Conservation (phyloP, 1,140 invertebrate species). For the Bombyx mandarina region DNA sequence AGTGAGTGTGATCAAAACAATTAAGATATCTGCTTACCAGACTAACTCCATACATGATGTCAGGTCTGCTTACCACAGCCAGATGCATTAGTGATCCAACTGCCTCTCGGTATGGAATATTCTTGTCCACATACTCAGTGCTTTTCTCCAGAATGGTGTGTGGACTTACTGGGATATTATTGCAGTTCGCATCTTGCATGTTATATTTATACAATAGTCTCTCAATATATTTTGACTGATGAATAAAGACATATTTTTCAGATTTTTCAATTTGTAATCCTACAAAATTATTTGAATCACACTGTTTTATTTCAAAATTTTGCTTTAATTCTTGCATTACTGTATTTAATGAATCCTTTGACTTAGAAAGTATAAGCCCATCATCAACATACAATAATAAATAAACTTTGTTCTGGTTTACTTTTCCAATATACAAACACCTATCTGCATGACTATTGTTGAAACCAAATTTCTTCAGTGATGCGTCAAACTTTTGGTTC, state of each 20-base stretch:
- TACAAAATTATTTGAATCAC: slow-evolving; percentile 15
- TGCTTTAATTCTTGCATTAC: slow-evolving; percentile 22
- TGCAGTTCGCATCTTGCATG: too few relatives aligned
- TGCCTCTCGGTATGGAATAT: too few relatives aligned
- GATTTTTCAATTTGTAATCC: slow-evolving; percentile 16
- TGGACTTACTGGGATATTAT: too few relatives aligned
- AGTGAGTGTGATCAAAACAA: slow-evolving; percentile 27
- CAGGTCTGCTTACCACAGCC: slow-evolving; percentile 47
- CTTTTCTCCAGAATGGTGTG: too few relatives aligned
- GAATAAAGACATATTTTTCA: too few relatives aligned
- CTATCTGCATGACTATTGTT: too few relatives aligned
- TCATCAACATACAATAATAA: slow-evolving; percentile 15
- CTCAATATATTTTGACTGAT: slow-evolving; percentile 18
- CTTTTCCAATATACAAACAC: slow-evolving; percentile 26
- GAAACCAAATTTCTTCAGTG: too few relatives aligned
- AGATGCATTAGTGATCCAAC: too few relatives aligned
- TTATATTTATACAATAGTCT: too few relatives aligned
- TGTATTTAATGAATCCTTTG: slow-evolving; percentile 11
- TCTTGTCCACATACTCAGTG: too few relatives aligned
- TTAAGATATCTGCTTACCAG: slow-evolving; percentile 29
- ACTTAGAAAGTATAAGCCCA: slow-evolving; percentile 16
- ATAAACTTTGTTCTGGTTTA: slow-evolving; percentile 20
- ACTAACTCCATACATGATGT: slow-evolving; percentile 41
- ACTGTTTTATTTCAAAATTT: slow-evolving; percentile 8
- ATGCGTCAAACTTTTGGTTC: too few relatives aligned